Evolutionary conservation across 2,888 invertebrate species (phyloP), one percentile per base, ranked within the genome.

Genomic region (Allygus modestus): DNA sequence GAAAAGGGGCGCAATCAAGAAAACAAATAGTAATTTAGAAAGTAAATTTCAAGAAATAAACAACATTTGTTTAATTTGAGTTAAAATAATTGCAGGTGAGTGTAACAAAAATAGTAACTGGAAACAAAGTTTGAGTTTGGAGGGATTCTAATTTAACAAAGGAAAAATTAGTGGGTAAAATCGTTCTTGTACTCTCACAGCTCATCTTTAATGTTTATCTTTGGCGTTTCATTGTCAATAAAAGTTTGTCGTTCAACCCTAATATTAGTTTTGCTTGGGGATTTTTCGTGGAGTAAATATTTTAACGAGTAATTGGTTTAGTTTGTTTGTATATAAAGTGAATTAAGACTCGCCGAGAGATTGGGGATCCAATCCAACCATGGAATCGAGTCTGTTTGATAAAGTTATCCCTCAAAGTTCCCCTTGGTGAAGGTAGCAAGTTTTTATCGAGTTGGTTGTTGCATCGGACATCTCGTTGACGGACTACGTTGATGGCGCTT

Each of bases 121-220:
- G 58, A 65, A 65, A 28, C 28, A 5, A 65, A 65, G 65, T 65
- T 65, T 65, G 28, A 28, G 65, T 28, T 65, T 28, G 0, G 65
- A 65, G 31, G 15, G 31, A 28, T 17, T 65, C 11, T 65, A 65
- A 65, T 65, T 65, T 65, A 31, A 65, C 65, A 65, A 65, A 65
- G 31, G 12, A 58, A 23, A 58, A 51, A 51, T 51, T 51, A 51
- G 51, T 51, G 15, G n/a, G 51, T n/a, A 17, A 2, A n/a, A 5
- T n/a, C n/a, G n/a, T 51, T 51, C n/a, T 7, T 51, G 51, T 9
- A 51, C 51, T 9, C 4, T n/a, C 51, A 15, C 51, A 5, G 51
- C 51, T 17, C 51, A 17, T 51, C 51, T n/a, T 17, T 51, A 17
- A 17, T 51, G 51, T 51, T 51, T 51, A 17, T 12, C 51, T 51